A percentile compares a stretch with the other conserved stretches of the same genome.
Evolutionary conservation across 1,140 invertebrate species (phyloP).

Genomic region (Musca vetustissima): DNA sequence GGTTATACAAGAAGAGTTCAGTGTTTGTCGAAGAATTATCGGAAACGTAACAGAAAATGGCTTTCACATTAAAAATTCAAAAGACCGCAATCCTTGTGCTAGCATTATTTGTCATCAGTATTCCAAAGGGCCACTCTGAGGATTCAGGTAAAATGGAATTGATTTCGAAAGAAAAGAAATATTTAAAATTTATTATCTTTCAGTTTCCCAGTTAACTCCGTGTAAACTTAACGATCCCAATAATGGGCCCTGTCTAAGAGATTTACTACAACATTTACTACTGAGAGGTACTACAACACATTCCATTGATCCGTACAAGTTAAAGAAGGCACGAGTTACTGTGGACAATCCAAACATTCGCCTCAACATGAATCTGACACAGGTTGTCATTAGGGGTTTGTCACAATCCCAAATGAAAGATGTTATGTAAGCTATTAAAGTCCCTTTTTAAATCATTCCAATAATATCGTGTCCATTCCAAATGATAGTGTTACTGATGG

Average conservation of each 20-base stretch:
- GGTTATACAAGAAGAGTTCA: no score
- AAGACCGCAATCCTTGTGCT: no score
- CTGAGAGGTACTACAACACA: constrained; percentile 39
- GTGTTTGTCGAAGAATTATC: no score
- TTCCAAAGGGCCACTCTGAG: no score
- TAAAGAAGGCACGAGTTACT: constrained; percentile 4
- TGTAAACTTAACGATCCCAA: constrained; percentile 32
- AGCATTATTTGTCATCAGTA: no score
- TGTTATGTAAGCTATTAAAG: neutral
- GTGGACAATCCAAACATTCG: constrained; percentile 7
- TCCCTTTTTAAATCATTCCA: constrained; percentile 36
- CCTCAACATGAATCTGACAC: neutral
- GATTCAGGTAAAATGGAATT: no score
- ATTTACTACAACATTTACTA: constrained; percentile 37
- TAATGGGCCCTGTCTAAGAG: constrained; percentile 33
- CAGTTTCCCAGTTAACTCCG: constrained; percentile 30
- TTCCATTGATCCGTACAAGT: constrained; percentile 2
- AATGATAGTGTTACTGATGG: neutral
- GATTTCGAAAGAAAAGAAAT: no score
- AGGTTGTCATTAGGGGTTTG: neutral
- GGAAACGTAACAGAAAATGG: no score
- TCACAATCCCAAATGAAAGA: neutral
- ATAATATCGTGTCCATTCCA: neutral
- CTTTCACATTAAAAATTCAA: no score
- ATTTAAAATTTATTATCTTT: neutral